Percentiles rank a stretch among this genome's conserved stretches.
These are phyloP conservation scores for Philonicus albiceps DNA, from an alignment of 2,888 invertebrate genomes.

Conservation along the genomic window DNA sequence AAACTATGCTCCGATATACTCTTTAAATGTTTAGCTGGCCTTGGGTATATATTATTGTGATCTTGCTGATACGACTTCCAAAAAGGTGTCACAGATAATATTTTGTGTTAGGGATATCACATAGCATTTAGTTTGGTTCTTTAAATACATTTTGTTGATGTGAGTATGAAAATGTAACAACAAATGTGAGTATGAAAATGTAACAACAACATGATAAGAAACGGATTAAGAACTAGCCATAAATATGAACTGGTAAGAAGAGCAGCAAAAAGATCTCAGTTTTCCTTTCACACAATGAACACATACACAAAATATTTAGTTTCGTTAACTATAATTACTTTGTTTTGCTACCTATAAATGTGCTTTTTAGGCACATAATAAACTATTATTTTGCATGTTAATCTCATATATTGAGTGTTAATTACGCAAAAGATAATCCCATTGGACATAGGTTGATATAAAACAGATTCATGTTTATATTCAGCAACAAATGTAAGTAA, in stretches of 20 bases:
- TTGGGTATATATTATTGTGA: neutral
- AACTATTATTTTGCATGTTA: too few species aligned
- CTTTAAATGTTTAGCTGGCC: neutral
- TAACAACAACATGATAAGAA: neutral
- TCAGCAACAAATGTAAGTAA: neutral
- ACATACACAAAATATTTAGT: too few species aligned
- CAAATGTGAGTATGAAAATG: neutral
- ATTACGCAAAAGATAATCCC: neutral
- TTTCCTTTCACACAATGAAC: too few species aligned
- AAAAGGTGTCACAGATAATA: neutral
- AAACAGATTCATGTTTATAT: neutral
- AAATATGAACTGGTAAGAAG: neutral
- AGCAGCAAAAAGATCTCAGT: too few species aligned
- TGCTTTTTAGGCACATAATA: too few species aligned
- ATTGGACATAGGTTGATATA: neutral
- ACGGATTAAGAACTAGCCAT: neutral
- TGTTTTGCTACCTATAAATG: too few species aligned
- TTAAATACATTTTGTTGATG: neutral
- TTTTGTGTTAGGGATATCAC: neutral
- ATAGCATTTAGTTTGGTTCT: neutral
- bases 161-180: neutral
- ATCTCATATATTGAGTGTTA: too few species aligned
- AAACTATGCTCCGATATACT: neutral
- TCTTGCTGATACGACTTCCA: neutral
- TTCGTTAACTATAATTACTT: too few species aligned